Base-by-base conservation (phyloP, 1,140 invertebrate genomes). In the Plutomurus gul region DNA sequence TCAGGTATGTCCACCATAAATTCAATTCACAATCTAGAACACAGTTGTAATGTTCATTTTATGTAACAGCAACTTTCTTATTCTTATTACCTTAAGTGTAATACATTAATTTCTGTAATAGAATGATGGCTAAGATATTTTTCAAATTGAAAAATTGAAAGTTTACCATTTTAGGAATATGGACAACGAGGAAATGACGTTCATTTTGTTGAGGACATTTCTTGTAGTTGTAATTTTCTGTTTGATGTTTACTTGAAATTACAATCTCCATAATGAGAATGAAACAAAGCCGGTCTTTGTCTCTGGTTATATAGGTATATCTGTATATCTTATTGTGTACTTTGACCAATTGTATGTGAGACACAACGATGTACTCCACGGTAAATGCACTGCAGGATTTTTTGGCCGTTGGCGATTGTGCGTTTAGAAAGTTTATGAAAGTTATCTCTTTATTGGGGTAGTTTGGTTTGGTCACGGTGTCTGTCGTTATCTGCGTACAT, bases 401-500 rank as follows among this genome's bases (percentile, higher is more conserved):
- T 65, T 65, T 65, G 56, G 56, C 56, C 56, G 30, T 65, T 65
- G 56, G 56, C 56, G 16, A 72, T 72, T 72, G 11, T 71, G 37
- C n/a, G 33, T 72, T 72, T 72, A 72, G 70, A 72, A 72, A 72
- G 70, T 72, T 72, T 72, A 72, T 39, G 70, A 72, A 72, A 72
- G 70, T 72, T 72, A 40, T 65, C 56, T 25, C 0, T 22, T 7
- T 22, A 22, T 22, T 18, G 36, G 36, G n/a, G 30, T 33, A 5
- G 27, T 36, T 65, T n/a, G 5, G 27, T 65, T 60, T 65, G 56
- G 56, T 65, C 56, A 65, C 16, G 56, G 22, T 65, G 56, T n/a
- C 3, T 33, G 30, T 33, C 36, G 27, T 30, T 65, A 18, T 18
- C 46, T 49, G 8, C 8, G 6, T n/a, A 33, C 25, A 27, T 30